Evolutionary conservation across 1,140 invertebrate species (phyloP).

Genomic region (Drosophila subobscura): DNA sequence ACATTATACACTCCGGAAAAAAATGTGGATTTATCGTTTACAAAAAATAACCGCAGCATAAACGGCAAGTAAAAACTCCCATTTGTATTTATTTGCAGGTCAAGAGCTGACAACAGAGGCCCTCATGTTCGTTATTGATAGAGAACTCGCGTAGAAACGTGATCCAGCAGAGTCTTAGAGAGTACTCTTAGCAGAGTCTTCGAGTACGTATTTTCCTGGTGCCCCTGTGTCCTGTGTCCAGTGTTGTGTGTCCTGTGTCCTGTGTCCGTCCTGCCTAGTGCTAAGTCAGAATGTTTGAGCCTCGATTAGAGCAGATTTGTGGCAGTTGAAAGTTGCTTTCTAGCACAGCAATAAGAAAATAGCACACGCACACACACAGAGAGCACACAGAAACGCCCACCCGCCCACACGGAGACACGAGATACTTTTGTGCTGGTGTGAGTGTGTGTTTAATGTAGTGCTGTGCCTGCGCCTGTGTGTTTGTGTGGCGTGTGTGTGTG

Average conservation of each 20-base stretch:
- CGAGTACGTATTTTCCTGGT: slow-evolving; percentile 26
- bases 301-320: slow-evolving; percentile 42
- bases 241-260: not conserved
- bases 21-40: no score
- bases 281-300: slow-evolving; percentile 44
- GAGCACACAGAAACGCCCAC: slow-evolving; percentile 1
- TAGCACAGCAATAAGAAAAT: slow-evolving; percentile 5
- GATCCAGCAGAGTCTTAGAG: slow-evolving; percentile 9
- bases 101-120: not conserved
- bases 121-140: slow-evolving; percentile 31
- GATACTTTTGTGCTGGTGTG: not conserved
- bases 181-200: not conserved
- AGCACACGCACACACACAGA: no score
- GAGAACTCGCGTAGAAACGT: slow-evolving; percentile 23
- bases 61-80: not conserved
- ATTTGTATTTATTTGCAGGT: slow-evolving; percentile 45
- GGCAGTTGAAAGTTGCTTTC: slow-evolving; percentile 27
- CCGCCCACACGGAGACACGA: slow-evolving; percentile 24
- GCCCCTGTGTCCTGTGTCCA: not conserved
- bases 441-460: slow-evolving; percentile 4
- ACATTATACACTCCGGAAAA: no score
- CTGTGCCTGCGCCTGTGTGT: slow-evolving; percentile 10
- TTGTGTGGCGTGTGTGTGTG: slow-evolving; percentile 10
- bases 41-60: no score
- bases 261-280: slow-evolving; percentile 28